phyloP scores from a whole-genome alignment of 2,888 invertebrate genomes.

The Brenthis ino region DNA sequence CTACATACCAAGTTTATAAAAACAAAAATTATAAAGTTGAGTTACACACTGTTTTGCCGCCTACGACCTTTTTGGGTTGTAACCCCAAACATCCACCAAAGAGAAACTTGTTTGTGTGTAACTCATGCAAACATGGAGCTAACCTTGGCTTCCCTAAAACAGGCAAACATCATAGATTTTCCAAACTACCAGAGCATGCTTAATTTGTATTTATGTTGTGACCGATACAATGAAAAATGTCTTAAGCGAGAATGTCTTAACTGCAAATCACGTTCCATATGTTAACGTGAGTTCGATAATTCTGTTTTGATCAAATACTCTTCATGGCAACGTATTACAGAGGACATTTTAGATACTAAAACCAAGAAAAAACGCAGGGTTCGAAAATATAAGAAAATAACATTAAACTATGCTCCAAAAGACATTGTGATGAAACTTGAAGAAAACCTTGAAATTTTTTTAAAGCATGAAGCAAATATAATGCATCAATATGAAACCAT shows the following conservation, averaged over 20 bases:
- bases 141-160: conserved; percentile 37
- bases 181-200: conserved; percentile 12
- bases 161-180: conserved; percentile 37
- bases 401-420: too few relatives aligned
- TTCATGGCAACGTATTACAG: conserved; percentile 33
- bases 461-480: too few relatives aligned
- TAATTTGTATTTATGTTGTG: conserved; percentile 38
- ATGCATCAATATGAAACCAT: too few relatives aligned
- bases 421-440: too few relatives aligned
- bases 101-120: conserved; percentile 36
- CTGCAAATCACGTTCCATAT: conserved; percentile 1
- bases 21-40: conserved; percentile 8
- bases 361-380: conserved; percentile 22
- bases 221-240: conserved; percentile 40
- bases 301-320: conserved; percentile 3
- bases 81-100: conserved; percentile 11
- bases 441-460: too few relatives aligned
- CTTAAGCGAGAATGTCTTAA: conserved; percentile 14
- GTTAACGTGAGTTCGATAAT: neutral
- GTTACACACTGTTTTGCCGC: conserved; percentile 12
- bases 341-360: conserved; percentile 33
- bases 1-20: conserved; percentile 3
- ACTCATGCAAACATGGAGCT: conserved; percentile 36
- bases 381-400: too few relatives aligned
- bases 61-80: conserved; percentile 18